These are phyloP conservation scores for Pedetes capensis DNA, from an alignment of 2,113 vertebrate species.

Conservation along the genomic window DNA sequence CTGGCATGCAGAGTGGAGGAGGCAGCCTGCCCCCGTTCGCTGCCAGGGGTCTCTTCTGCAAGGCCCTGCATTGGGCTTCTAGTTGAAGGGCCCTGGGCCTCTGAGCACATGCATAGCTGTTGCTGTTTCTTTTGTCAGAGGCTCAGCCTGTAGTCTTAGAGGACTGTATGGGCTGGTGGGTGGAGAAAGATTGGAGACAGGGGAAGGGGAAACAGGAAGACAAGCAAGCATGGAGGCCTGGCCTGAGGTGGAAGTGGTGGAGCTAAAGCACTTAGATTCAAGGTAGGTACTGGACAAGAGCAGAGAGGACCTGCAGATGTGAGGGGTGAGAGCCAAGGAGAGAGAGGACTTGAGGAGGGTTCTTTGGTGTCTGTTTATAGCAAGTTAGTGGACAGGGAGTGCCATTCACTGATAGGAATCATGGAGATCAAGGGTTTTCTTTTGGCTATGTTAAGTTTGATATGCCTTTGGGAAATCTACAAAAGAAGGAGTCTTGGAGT, in stretches of 20 bases:
- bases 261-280: not conserved
- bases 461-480: not conserved
- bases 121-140: not conserved
- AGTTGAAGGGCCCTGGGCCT: not conserved
- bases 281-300: not conserved
- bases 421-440: not conserved
- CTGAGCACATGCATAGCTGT: not conserved
- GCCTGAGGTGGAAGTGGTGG: not conserved
- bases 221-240: not conserved
- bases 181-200: not conserved
- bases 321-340: not conserved
- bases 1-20: not conserved
- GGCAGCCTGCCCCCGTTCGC: too few relatives aligned
- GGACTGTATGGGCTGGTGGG: not conserved
- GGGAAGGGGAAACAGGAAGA: not conserved
- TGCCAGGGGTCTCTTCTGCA: not conserved
- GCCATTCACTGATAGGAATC: not conserved
- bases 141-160: not conserved
- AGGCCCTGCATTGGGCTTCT: not conserved
- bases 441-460: not conserved
- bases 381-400: not conserved
- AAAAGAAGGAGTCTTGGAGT: not conserved
- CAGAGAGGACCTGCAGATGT: not conserved
- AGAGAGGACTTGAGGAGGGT: not conserved
- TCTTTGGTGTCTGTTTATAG: not conserved